A percentile compares a stretch with the other conserved stretches of the same genome.
These are phyloP conservation scores for Orchesella flavescens DNA, from an alignment of 2,888 invertebrate genomes.

Conservation along the genomic window DNA sequence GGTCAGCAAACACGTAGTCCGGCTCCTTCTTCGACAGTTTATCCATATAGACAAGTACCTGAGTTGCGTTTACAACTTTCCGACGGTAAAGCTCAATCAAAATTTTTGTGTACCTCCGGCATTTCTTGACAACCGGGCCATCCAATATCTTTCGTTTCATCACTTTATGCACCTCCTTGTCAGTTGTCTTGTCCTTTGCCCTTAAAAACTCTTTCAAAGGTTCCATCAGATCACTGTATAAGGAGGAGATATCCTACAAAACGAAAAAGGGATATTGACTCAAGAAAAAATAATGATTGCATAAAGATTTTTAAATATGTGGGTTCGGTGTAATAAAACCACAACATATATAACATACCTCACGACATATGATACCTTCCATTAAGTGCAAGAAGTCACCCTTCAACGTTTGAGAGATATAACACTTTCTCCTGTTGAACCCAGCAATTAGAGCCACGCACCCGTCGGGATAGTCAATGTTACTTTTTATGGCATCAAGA, in stretches of 20 bases:
- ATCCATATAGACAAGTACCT: conserved; percentile 30
- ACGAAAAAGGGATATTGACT: not conserved
- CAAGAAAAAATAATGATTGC: too few species aligned
- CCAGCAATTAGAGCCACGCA: conserved; percentile 17
- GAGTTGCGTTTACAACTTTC: conserved; percentile 16
- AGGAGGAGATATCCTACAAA: not conserved
- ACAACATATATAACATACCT: too few species aligned
- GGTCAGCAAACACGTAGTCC: conserved; percentile 25
- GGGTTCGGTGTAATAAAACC: too few species aligned
- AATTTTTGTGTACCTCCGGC: conserved; percentile 25
- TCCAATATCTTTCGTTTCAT: conserved; percentile 3
- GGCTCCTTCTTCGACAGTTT: conserved; percentile 18
- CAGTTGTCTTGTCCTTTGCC: not conserved
- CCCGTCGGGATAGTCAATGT: conserved; percentile 10
- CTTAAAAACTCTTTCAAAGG: too few species aligned
- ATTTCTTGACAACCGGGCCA: not conserved
- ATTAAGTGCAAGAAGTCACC: conserved; percentile 7
- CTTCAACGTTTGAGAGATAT: conserved; percentile 6
- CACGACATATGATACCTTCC: not conserved
- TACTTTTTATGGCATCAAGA: conserved; percentile 1
- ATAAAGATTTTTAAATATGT: too few species aligned
- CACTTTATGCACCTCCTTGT: not conserved
- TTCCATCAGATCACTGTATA: too few species aligned
- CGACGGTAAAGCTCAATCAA: conserved; percentile 21
- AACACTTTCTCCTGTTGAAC: not conserved